Evolutionary conservation across 2,113 vertebrate species (phyloP).

Genomic region (Sinocyclocheilus grahami): DNA sequence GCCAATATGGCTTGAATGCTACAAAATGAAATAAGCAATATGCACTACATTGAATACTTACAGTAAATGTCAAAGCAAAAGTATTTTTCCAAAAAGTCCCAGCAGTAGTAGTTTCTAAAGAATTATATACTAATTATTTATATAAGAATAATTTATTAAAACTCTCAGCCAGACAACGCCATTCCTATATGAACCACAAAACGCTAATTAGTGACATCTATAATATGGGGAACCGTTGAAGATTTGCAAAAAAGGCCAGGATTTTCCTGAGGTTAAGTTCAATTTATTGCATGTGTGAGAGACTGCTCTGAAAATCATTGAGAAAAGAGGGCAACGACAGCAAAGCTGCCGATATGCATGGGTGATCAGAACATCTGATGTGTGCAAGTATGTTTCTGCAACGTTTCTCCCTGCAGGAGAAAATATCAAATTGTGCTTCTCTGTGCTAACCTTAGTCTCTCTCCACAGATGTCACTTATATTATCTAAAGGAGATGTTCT

Average conservation of each 20-base stretch:
- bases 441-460: not conserved
- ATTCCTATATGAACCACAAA: not conserved
- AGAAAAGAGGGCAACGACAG: constrained; percentile 20
- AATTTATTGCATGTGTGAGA: constrained; percentile 1
- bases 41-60: not conserved
- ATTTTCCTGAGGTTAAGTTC: constrained; percentile 30
- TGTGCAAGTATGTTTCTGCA: not conserved
- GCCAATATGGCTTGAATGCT: not conserved
- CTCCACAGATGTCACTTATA: constrained; percentile 26
- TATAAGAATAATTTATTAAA: not conserved
- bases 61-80: not conserved
- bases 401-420: constrained; percentile 18
- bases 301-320: not conserved
- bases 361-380: constrained; percentile 35
- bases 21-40: not conserved
- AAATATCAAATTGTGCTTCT: not conserved
- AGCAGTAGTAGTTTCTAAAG: not conserved
- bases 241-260: not conserved
- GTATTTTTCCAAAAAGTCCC: not conserved
- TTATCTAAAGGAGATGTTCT: not conserved
- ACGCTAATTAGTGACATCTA: not conserved
- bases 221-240: not conserved
- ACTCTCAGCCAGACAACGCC: not conserved
- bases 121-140: not conserved
- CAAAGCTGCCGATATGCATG: constrained; percentile 20